Conservation (phyloP, 2,113 vertebrate genomes). For the Halichoerus grypus region DNA sequence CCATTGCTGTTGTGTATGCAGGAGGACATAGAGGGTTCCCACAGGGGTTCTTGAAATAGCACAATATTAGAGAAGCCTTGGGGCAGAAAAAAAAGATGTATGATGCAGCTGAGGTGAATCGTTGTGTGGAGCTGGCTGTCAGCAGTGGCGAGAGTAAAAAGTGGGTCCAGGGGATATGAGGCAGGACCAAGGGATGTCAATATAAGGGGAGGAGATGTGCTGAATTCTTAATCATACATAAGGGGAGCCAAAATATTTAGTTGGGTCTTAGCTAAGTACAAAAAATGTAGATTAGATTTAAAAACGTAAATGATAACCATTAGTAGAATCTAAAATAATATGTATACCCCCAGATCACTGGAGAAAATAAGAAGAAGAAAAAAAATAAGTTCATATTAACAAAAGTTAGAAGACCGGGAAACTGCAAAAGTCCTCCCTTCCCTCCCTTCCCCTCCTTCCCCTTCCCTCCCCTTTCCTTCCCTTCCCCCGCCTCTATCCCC, state of each 20-base stretch:
- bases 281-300: neutral
- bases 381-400: neutral
- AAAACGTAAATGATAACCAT: neutral
- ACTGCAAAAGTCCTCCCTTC: neutral
- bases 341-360: neutral
- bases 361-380: neutral
- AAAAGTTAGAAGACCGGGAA: neutral
- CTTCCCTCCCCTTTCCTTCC: too few species aligned
- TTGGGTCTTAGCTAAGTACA: neutral
- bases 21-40: neutral
- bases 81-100: neutral
- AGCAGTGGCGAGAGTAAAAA: neutral
- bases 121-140: neutral
- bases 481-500: too few species aligned
- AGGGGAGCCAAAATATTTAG: neutral
- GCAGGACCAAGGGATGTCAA: neutral
- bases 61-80: neutral
- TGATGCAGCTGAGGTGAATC: neutral
- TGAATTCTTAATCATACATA: neutral
- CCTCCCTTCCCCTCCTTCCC: too few species aligned
- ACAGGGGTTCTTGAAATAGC: neutral
- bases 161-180: neutral
- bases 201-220: neutral
- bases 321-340: slow-evolving; percentile 13
- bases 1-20: neutral